These are phyloP conservation scores for Chrysocyon brachyurus DNA, from an alignment of 2,797 vertebrate genomes.

Conservation along the genomic window DNA sequence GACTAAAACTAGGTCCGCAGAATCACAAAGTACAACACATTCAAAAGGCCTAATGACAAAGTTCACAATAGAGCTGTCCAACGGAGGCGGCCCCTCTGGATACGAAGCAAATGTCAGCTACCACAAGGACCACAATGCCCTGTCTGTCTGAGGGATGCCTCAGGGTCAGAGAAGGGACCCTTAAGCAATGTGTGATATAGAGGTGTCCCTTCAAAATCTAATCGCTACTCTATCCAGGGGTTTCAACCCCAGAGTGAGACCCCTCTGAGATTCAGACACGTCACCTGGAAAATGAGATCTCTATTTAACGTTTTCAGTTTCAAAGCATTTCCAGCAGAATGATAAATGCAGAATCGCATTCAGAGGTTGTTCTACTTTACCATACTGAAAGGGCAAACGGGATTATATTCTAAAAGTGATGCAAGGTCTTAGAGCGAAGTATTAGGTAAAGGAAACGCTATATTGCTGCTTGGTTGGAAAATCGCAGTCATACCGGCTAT, in stretches of 20 bases:
- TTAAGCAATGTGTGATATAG: background rate
- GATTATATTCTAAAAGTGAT: constrained; percentile 54
- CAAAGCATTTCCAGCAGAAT: constrained; percentile 11
- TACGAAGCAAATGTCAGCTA: background rate
- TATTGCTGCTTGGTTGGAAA: constrained; percentile 13
- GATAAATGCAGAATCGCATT: constrained; percentile 32
- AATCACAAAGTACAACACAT: background rate
- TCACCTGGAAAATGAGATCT: background rate
- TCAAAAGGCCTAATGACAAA: background rate
- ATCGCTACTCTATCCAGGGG: background rate
- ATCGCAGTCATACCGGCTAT: background rate
- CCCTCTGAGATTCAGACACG: background rate
- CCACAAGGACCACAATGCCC: background rate
- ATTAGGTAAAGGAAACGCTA: constrained; percentile 33
- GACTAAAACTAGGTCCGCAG: background rate
- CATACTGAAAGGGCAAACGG: constrained; percentile 25
- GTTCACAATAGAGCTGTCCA: background rate
- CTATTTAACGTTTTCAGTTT: background rate
- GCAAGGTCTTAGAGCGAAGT: constrained; percentile 40
- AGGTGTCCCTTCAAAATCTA: background rate
- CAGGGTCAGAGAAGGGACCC: background rate
- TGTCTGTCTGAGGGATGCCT: background rate
- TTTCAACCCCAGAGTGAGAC: background rate
- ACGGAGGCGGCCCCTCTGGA: background rate
- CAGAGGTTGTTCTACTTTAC: background rate